Percentiles rank a stretch among this genome's conserved stretches.
phyloP scores from a whole-genome alignment of 2,888 invertebrate genomes.

The Tetropium fuscum region DNA sequence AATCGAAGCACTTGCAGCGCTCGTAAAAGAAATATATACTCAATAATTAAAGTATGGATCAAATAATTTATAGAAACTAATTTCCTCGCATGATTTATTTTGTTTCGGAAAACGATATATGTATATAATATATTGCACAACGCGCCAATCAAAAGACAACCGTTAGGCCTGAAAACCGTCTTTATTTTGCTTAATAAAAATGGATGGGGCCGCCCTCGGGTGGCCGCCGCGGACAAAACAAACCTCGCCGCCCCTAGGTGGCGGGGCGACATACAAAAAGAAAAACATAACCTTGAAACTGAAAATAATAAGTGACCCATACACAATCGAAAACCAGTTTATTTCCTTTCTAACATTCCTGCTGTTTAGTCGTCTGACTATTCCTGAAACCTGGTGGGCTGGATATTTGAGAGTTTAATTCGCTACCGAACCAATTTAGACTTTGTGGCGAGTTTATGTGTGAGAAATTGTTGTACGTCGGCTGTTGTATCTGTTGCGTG shows the following conservation, averaged over 20 bases:
- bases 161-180: slow-evolving; percentile 4
- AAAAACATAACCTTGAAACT: neutral
- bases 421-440: slow-evolving; percentile 61
- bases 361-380: slow-evolving; percentile 61
- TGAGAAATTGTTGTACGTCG: slow-evolving; percentile 50
- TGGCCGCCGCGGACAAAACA: neutral
- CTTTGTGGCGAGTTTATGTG: slow-evolving; percentile 53
- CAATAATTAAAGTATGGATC: slow-evolving; percentile 35
- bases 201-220: neutral
- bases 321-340: slow-evolving; percentile 30
- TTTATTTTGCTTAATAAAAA: slow-evolving; percentile 7
- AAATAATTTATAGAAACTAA: too few species aligned
- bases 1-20: slow-evolving; percentile 48
- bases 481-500: slow-evolving; percentile 59
- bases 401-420: slow-evolving; percentile 62
- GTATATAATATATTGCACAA: slow-evolving; percentile 17
- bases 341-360: slow-evolving; percentile 59
- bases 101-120: neutral
- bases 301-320: slow-evolving; percentile 34
- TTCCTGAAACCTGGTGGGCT: slow-evolving; percentile 65
- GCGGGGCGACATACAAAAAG: neutral
- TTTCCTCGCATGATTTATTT: too few species aligned
- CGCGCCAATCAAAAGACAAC: slow-evolving; percentile 1
- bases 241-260: neutral
- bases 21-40: slow-evolving; percentile 34